Conservation (phyloP, 2,888 invertebrate genomes). For the Physocephala rufipes region DNA sequence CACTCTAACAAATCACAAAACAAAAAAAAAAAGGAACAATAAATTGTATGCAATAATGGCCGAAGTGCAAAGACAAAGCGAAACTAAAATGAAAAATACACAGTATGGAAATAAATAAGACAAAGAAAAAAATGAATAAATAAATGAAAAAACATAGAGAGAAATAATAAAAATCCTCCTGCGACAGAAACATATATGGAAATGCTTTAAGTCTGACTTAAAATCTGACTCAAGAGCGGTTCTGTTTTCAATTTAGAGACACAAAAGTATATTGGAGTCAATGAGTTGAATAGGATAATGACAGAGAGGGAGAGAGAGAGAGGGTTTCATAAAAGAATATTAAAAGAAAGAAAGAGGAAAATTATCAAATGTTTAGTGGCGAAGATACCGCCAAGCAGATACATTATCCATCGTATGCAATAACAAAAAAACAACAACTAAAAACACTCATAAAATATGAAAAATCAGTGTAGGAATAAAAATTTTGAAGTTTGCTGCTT, state of each 20-base stretch:
- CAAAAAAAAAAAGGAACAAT: not conserved
- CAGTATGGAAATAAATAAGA: not conserved
- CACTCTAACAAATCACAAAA: not conserved
- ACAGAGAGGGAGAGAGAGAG: not conserved
- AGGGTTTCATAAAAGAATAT: not conserved
- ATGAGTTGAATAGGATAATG: not conserved
- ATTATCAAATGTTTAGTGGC: not conserved
- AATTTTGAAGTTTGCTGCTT: constrained; percentile 26
- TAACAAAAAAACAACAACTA: constrained; percentile 7
- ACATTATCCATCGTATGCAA: constrained; percentile 10
- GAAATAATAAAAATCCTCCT: not conserved
- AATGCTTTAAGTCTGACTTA: not conserved
- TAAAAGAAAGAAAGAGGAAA: not conserved
- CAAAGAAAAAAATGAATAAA: constrained; percentile 1
- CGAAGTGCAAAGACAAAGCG: not conserved
- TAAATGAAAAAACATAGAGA: not conserved
- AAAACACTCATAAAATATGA: not conserved
- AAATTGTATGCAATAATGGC: not conserved
- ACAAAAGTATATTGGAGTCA: not conserved
- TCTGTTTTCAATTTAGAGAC: not conserved
- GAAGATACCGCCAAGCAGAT: not conserved
- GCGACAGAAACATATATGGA: not conserved
- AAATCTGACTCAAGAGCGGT: not conserved
- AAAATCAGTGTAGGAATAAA: constrained; percentile 9
- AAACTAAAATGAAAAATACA: not conserved